These are phyloP conservation scores for Sycophaga agraensis DNA, from an alignment of 1,140 invertebrate genomes.

Conservation along the genomic window DNA sequence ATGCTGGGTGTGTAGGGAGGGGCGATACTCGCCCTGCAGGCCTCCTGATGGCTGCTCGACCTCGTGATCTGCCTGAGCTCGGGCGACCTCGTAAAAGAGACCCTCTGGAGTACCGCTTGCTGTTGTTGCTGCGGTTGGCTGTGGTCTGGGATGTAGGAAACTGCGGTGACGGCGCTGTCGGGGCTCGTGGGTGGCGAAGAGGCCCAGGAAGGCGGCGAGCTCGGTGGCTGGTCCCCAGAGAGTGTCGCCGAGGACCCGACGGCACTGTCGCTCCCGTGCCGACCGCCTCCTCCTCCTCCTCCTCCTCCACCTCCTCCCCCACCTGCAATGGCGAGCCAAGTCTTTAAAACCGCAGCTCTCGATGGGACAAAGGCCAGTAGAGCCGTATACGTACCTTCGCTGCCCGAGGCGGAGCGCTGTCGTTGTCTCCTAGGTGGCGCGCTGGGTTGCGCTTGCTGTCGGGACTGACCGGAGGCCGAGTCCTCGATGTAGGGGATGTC, in stretches of 20 bases:
- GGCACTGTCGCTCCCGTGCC: constrained; percentile 59
- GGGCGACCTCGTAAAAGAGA: constrained; percentile 62
- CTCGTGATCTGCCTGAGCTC: constrained; percentile 59
- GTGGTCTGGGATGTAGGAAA: constrained; percentile 61
- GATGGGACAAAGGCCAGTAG: too few species aligned
- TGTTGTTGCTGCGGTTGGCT: neutral
- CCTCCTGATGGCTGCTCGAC: constrained; percentile 46
- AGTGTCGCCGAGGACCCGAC: constrained; percentile 64
- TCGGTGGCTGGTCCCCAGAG: constrained; percentile 56
- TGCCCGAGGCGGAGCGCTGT: constrained; percentile 51
- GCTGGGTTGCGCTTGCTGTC: constrained; percentile 41
- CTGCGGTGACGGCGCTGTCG: constrained; percentile 56
- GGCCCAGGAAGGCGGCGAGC: constrained; percentile 64
- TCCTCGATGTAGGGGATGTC: constrained; percentile 77
- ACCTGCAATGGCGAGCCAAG: neutral
- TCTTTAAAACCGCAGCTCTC: too few species aligned
- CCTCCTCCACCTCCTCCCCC: neutral
- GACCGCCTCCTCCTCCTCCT: constrained; percentile 41
- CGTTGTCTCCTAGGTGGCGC: constrained; percentile 49
- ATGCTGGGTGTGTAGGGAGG: constrained; percentile 61
- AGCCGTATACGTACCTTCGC: constrained; percentile 52
- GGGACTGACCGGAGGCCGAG: constrained; percentile 24
- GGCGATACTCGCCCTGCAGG: constrained; percentile 41
- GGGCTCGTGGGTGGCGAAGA: constrained; percentile 64
- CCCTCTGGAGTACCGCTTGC: constrained; percentile 59